Evolutionary conservation across 2,888 invertebrate genomes (phyloP).

Genomic region (Agrypnus murinus): DNA sequence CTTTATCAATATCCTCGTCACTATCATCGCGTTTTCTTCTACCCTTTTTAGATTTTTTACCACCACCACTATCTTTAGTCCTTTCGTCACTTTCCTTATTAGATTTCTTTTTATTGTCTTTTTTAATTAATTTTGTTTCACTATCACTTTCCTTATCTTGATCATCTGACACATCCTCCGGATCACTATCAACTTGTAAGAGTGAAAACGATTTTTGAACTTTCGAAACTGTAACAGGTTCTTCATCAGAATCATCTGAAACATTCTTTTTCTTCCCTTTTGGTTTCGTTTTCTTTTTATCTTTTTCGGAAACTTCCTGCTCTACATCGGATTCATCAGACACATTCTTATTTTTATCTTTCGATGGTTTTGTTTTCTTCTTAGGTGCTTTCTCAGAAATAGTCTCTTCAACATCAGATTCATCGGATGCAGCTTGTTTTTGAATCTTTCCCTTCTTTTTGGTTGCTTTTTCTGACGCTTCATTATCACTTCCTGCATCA

Average conservation of each 20-base stretch:
- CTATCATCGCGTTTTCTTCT: constrained; percentile 85
- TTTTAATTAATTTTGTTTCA: constrained; percentile 68
- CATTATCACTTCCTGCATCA: constrained; percentile 58
- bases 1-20: constrained; percentile 88
- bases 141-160: constrained; percentile 68
- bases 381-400: constrained; percentile 49
- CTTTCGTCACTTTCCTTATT: constrained; percentile 69
- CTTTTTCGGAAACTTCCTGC: constrained; percentile 67
- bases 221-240: constrained; percentile 68
- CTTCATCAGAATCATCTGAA: constrained; percentile 68
- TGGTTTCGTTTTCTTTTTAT: constrained; percentile 63
- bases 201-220: constrained; percentile 75
- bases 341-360: constrained; percentile 69
- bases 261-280: constrained; percentile 66
- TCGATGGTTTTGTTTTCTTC: constrained; percentile 59
- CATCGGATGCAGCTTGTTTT: constrained; percentile 64
- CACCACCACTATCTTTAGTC: constrained; percentile 70
- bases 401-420: constrained; percentile 68
- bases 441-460: constrained; percentile 63
- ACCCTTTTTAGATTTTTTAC: constrained; percentile 83
- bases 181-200: constrained; percentile 78
- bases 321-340: constrained; percentile 66
- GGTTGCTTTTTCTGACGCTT: constrained; percentile 47
- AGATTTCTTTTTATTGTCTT: constrained; percentile 69
- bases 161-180: constrained; percentile 66